Conservation (phyloP, 2,797 vertebrate species). For the Mus caroli region DNA sequence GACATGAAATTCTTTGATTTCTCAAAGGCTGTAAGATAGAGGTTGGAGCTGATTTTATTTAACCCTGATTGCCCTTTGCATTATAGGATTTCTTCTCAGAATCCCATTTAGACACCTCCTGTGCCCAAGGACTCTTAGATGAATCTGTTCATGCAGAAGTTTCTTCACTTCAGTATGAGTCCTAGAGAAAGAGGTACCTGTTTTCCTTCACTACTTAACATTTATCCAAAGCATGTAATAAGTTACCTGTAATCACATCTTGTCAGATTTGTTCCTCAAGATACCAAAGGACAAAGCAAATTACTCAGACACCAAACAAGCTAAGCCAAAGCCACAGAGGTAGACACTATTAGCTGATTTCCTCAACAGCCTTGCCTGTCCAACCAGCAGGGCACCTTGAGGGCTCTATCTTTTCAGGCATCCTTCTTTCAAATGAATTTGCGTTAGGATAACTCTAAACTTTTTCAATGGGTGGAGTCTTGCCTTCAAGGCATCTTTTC, state of each 20-base stretch:
- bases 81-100: background rate
- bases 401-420: background rate
- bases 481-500: background rate
- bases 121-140: too few relatives aligned
- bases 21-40: background rate
- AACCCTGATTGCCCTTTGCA: background rate
- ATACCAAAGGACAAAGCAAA: background rate
- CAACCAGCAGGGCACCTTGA: background rate
- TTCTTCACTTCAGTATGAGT: background rate
- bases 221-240: background rate
- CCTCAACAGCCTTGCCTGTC: background rate
- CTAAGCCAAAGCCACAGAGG: rapidly evolving
- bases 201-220: background rate
- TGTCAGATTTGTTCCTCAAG: background rate
- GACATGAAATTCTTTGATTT: background rate
- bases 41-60: background rate
- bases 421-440: background rate
- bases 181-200: background rate
- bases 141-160: background rate
- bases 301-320: background rate
- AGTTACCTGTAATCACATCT: background rate
- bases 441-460: too few relatives aligned
- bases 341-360: background rate
- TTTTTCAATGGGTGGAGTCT: background rate
- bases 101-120: background rate